phyloP scores from a whole-genome alignment of 2,797 vertebrate species.

The Acanthiza pusilla region DNA sequence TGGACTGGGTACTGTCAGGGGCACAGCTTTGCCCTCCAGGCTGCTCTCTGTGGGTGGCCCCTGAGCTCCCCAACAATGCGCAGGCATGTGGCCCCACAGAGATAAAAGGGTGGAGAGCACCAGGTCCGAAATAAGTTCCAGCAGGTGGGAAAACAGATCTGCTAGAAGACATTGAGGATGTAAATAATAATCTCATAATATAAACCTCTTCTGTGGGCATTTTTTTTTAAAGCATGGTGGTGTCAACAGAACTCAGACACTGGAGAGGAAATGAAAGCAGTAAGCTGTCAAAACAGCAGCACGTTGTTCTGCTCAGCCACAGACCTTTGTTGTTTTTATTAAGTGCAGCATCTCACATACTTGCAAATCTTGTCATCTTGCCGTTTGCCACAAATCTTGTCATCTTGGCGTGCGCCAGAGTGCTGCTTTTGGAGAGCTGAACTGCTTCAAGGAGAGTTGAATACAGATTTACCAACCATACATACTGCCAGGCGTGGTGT shows the following conservation, averaged over 20 bases:
- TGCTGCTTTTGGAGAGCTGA: neutral
- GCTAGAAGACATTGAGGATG: neutral
- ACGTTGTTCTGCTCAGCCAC: neutral
- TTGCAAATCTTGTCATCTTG: neutral
- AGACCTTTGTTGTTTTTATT: neutral
- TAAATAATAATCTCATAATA: neutral
- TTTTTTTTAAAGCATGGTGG: neutral
- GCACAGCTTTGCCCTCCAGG: neutral
- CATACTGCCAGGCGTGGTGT: conserved; percentile 72
- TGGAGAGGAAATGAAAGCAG: conserved; percentile 27
- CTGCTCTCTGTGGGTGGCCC: neutral
- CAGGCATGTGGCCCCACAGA: neutral
- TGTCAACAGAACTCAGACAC: neutral
- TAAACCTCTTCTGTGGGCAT: neutral
- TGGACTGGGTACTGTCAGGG: rapidly evolving
- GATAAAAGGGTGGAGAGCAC: neutral
- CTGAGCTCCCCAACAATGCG: neutral
- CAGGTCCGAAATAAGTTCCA: neutral
- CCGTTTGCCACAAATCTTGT: neutral
- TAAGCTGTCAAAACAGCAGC: conserved; percentile 1
- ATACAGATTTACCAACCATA: conserved; percentile 73
- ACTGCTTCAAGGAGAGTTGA: neutral
- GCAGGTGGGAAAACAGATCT: neutral
- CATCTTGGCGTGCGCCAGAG: neutral
- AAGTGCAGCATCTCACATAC: conserved; percentile 17